Conservation (phyloP, 2,888 invertebrate species). For the Monoplex corrugatus region DNA sequence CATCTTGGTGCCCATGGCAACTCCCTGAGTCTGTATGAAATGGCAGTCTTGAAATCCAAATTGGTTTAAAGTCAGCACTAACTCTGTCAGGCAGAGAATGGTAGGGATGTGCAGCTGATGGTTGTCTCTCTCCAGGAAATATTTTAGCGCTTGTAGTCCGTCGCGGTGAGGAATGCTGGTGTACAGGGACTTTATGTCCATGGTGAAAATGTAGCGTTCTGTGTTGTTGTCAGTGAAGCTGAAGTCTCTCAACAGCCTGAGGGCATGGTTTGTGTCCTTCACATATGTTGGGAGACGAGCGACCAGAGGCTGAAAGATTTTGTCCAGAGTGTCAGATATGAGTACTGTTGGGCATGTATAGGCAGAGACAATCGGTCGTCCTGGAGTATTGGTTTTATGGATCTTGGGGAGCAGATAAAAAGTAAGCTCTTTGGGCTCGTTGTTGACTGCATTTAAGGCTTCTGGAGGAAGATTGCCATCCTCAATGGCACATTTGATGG, state of each 20-base stretch:
- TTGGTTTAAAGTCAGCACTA: neutral
- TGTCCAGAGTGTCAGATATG: conserved; percentile 17
- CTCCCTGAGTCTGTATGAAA: no score
- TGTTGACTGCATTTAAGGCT: neutral
- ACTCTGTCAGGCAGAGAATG: neutral
- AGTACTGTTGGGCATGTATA: conserved; percentile 32
- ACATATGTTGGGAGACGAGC: conserved; percentile 6
- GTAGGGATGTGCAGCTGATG: neutral
- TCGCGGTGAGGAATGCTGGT: conserved; percentile 4
- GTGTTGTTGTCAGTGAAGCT: neutral
- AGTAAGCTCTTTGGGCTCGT: neutral
- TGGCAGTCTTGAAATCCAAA: no score
- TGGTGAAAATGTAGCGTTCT: neutral
- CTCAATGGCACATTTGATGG: neutral
- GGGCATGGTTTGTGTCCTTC: conserved; percentile 44
- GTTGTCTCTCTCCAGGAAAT: neutral
- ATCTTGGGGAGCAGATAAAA: conserved; percentile 16
- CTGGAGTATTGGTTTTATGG: conserved; percentile 12
- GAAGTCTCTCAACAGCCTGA: neutral
- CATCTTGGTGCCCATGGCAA: no score
- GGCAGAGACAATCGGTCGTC: conserved; percentile 22
- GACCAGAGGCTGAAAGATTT: conserved; percentile 10
- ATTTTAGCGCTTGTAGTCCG: neutral
- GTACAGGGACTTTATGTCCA: conserved; percentile 22
- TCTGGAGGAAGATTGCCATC: neutral